Evolutionary conservation across 2,888 invertebrate species (phyloP), one percentile per base, ranked within the genome.

Genomic region (Dasypolia templi): DNA sequence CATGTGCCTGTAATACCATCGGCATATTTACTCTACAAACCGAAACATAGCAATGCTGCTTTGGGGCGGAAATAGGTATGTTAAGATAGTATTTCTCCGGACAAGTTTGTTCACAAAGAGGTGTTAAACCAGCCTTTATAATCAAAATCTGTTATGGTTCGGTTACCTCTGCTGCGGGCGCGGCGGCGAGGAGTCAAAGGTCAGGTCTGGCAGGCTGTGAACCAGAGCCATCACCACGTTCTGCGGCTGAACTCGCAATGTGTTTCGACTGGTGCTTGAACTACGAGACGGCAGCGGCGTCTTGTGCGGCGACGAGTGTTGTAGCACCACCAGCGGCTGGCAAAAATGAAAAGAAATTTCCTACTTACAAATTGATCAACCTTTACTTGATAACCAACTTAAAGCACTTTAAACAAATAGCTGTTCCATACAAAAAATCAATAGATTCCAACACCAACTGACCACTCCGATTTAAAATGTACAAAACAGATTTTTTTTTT

Each of bases 161-260:
- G n/a, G 9, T 66, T 72, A 81, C 83, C 82, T 66, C 29, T 61
- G 79, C 9, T 67, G 77, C 3, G 39, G 79, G 7, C 85, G 82
- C 6, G 67, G 74, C 2, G 88, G 97, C 96, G 89, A 80, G 0
- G 88, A 87, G 14, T 93, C 93, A 3, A 92, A 69, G 22, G 90
- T 92, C 71, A 98, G 95, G 91, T 98, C 98, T 4, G 98, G 98
- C 88, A 98, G 94, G 90, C 98, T 98, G 92, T 98, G 98, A 46
- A 98, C 98, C 67, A 98, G 95, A 72, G 97, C 96, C 88, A 97
- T 97, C n/a, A 91, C 96, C 93, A 76, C 90, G 76, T 94, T 94
- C 42, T 97, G 94, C 7, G 98, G 97, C 90, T 98, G 97, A 75
- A 98, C 98, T 64, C 97, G 97, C 81, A 98, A 94, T 0, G 98